These are phyloP conservation scores for Chelidonichthys spinosus DNA, from an alignment of 2,797 vertebrate species.

Conservation along the genomic window DNA sequence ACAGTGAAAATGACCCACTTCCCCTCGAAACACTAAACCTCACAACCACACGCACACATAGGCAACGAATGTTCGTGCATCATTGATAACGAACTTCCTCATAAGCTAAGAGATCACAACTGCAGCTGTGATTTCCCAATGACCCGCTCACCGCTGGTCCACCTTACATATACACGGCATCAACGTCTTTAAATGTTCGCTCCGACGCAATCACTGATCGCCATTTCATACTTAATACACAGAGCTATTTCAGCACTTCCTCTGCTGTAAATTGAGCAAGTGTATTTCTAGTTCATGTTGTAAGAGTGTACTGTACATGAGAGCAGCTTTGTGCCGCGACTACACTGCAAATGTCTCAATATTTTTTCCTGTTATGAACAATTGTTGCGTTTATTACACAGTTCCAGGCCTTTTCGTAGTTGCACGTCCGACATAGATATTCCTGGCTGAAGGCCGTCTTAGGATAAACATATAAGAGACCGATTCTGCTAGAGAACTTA, in stretches of 20 bases:
- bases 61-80: neutral
- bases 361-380: constrained; percentile 29
- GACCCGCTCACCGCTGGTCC: neutral
- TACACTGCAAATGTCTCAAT: constrained; percentile 46
- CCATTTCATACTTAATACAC: constrained; percentile 20
- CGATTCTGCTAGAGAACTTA: neutral
- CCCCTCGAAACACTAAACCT: constrained; percentile 10
- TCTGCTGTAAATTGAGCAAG: constrained; percentile 56
- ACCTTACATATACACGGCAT: neutral
- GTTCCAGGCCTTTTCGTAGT: constrained; percentile 32
- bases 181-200: neutral
- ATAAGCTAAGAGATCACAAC: neutral
- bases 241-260: constrained; percentile 51
- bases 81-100: constrained; percentile 10
- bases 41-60: neutral
- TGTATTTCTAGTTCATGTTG: constrained; percentile 61
- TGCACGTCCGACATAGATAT: constrained; percentile 31
- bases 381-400: constrained; percentile 31
- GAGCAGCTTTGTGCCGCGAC: constrained; percentile 6
- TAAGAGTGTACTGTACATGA: constrained; percentile 41
- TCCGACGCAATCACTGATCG: constrained; percentile 17
- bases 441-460: neutral
- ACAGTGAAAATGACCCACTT: constrained; percentile 35
- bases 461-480: neutral
- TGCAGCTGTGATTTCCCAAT: constrained; percentile 22